These are phyloP conservation scores for Scleropages formosus DNA, from an alignment of 2,797 vertebrate species.

Conservation along the genomic window DNA sequence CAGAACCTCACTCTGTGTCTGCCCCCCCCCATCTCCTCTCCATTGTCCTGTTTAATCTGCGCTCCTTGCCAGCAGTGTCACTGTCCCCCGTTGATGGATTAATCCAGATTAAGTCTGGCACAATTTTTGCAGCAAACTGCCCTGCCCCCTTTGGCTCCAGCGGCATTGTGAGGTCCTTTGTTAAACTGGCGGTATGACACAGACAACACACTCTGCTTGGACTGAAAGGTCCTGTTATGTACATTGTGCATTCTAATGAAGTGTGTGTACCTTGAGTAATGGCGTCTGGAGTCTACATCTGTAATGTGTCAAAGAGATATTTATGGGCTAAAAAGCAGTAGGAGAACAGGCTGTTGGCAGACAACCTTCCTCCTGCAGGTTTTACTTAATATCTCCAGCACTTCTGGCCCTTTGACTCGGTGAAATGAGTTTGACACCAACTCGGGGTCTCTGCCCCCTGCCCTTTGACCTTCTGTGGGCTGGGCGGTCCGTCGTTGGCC, in stretches of 20 bases:
- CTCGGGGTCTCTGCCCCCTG: not conserved
- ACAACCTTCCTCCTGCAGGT: not conserved
- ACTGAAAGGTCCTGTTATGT: not conserved
- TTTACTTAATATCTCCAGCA: not conserved
- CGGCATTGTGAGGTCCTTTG: conserved; percentile 24
- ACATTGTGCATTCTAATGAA: not conserved
- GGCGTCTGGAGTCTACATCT: not conserved
- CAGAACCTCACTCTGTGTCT: not conserved
- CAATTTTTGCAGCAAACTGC: conserved; percentile 36
- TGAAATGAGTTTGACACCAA: not conserved
- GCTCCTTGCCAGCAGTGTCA: conserved; percentile 23
- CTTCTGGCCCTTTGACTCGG: not conserved
- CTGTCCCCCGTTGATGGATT: conserved; percentile 49
- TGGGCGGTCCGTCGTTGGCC: not conserved
- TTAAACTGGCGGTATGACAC: conserved; percentile 25
- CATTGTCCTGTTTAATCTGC: conserved; percentile 48
- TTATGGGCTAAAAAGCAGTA: not conserved
- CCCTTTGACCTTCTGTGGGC: not conserved
- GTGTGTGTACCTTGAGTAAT: not conserved
- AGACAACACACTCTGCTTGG: not conserved
- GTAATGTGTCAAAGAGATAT: not conserved
- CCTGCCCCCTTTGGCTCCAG: conserved; percentile 43
- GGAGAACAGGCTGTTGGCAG: not conserved
- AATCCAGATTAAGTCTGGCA: conserved; percentile 60
- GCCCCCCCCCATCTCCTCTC: conserved; percentile 13